These are phyloP conservation scores for Gephyroberyx darwinii DNA, from an alignment of 2,797 vertebrate genomes.

Conservation along the genomic window DNA sequence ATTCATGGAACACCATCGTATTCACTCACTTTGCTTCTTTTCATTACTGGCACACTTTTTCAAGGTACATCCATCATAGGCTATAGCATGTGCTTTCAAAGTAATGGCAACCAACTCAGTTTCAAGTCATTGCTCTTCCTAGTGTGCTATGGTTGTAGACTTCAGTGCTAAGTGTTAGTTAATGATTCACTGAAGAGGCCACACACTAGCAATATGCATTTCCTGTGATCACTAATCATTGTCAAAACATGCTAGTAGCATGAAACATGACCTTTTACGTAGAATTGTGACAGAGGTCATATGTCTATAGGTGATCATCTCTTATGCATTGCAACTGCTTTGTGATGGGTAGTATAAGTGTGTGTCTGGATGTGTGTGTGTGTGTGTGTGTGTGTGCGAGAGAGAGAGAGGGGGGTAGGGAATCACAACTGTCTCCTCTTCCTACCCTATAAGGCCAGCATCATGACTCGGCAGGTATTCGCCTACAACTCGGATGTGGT, in stretches of 20 bases:
- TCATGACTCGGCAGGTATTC: slow-evolving; percentile 40
- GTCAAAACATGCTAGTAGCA: slow-evolving; percentile 20
- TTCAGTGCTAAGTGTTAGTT: slow-evolving; percentile 29
- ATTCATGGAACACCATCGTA: background rate
- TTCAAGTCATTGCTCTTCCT: background rate
- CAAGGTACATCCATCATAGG: background rate
- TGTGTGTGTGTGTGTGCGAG: background rate
- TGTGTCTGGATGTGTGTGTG: background rate
- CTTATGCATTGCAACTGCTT: background rate
- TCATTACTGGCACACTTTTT: background rate
- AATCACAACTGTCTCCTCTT: slow-evolving; percentile 5
- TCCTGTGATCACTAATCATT: slow-evolving; percentile 15
- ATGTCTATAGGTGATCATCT: background rate
- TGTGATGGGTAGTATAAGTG: background rate
- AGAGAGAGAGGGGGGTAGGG: background rate
- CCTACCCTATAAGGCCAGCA: slow-evolving; percentile 15
- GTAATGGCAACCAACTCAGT: no score
- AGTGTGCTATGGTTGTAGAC: slow-evolving; percentile 23
- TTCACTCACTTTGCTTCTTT: slow-evolving; percentile 9
- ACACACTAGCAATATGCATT: slow-evolving; percentile 14
- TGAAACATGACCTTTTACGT: background rate
- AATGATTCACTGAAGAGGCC: slow-evolving; percentile 52
- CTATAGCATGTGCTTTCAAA: no score
- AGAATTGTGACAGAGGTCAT: background rate
- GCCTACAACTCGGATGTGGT: background rate